Conservation (phyloP, 2,797 vertebrate genomes). For the Myripristis jacobus region DNA sequence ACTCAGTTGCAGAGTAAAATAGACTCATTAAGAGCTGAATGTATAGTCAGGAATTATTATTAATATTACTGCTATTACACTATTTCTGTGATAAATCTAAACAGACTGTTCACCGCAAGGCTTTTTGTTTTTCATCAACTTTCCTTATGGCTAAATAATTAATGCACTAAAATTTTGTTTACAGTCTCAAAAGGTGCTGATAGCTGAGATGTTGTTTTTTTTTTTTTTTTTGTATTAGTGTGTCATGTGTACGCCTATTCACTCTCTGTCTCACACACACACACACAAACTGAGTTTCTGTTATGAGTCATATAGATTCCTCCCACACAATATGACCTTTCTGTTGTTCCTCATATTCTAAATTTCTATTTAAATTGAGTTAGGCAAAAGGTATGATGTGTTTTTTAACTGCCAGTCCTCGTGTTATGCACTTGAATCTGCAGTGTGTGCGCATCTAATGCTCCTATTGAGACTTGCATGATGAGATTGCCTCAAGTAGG, state of each 20-base stretch:
- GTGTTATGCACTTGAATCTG: constrained; percentile 14
- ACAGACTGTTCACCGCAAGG: constrained; percentile 1
- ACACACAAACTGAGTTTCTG: constrained; percentile 53
- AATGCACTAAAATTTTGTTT: constrained; percentile 4
- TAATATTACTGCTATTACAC: too few relatives aligned
- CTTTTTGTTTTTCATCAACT: background rate
- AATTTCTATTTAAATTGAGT: constrained; percentile 58
- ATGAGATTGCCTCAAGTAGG: constrained; percentile 22
- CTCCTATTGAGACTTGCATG: background rate
- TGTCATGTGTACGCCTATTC: constrained; percentile 19
- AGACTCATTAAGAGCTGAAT: constrained; percentile 2
- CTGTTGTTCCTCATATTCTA: constrained; percentile 85
- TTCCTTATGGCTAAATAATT: background rate
- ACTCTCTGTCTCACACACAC: constrained; percentile 43
- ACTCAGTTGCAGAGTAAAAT: background rate
- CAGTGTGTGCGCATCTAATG: background rate
- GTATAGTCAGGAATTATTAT: background rate
- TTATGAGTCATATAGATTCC: constrained; percentile 90
- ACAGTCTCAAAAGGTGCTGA: constrained; percentile 26
- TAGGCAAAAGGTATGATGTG: constrained; percentile 27
- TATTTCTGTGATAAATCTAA: background rate
- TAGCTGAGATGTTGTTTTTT: constrained; percentile 27
- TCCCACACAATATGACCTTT: constrained; percentile 91
- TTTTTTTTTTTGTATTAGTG: constrained; percentile 33
- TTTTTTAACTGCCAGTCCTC: constrained; percentile 11